Evolutionary conservation across 2,797 vertebrate genomes (phyloP), one percentile per base, ranked within the genome.

Genomic region (Micrastur ruficollis): DNA sequence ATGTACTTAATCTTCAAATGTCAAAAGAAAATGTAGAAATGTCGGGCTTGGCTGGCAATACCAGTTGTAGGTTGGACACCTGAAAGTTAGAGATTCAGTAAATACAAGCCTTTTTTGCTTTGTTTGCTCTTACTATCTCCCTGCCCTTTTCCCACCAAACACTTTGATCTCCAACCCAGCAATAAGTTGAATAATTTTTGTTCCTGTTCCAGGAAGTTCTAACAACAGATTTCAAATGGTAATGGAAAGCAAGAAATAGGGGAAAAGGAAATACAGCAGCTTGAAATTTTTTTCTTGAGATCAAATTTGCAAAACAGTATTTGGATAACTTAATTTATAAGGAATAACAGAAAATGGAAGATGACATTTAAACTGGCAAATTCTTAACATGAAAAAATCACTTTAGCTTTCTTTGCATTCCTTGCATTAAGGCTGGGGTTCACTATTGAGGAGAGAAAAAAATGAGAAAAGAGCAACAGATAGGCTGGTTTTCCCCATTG

Each of bases 11-110:
- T 95, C 86, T 95, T 68, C 44, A 81, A 36, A 85, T 65, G 89
- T 93, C 92, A 94, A 68, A 91, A 92, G 83, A 95, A 93, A 96
- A 96, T 87, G 91, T 34, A 56, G 40, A 76, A 90, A 81, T 13
- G 1, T 90, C 12, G 22, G 63, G 44, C 76, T 86, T 3, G 32
- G 83, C 81, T 91, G 88, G 74, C 71, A 92, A 49, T 16, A 84
- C 56, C 52, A 74, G 19, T 6, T 70, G 44, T 50, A 85, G 36
- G 29, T 55, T 93, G 81, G 46, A 89, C 46, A 67, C 56, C 68
- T 18, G 1, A 67, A 76, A 94, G 74, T 81, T 38, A 53, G 62
- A 59, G 40, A 87, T 73, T 84, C 73, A 46, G 23, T 63, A 89
- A 88, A 73, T 38, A 49, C 18, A 89, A 76, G 26, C 11, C 13